Evolutionary conservation across 2,113 vertebrate species (phyloP).

Genomic region (Platysternon megacephalum): DNA sequence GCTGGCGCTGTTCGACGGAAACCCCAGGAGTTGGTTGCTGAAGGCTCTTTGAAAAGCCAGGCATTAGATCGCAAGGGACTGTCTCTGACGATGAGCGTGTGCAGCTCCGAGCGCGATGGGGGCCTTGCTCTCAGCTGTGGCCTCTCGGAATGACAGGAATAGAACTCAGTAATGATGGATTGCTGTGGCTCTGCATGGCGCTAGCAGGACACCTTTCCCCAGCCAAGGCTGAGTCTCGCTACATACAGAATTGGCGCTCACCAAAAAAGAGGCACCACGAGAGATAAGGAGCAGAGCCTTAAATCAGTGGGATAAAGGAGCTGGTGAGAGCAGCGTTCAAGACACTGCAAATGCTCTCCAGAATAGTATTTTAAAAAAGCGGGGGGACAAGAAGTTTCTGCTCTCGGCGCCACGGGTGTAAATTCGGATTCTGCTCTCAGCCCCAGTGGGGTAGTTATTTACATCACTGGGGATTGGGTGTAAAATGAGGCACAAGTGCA

Average conservation of each 20-base stretch:
- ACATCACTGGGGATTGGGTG: too few species aligned
- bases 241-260: background rate
- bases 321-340: background rate
- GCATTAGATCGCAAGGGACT: background rate
- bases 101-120: background rate
- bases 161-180: background rate
- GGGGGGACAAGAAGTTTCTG: background rate
- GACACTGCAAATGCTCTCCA: background rate
- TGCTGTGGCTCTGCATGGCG: background rate
- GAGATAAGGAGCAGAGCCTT: background rate
- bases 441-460: too few species aligned
- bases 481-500: background rate
- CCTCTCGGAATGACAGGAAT: background rate
- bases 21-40: background rate
- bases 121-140: background rate
- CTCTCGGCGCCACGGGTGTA: too few species aligned
- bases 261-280: background rate
- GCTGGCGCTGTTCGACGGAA: background rate
- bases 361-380: background rate
- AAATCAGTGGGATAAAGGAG: background rate
- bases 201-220: background rate
- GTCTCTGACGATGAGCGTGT: background rate
- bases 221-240: background rate
- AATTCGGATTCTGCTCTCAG: too few species aligned
- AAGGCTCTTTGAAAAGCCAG: background rate